These are phyloP conservation scores for Parnassius smintheus DNA, from an alignment of 2,888 invertebrate genomes.

Conservation along the genomic window DNA sequence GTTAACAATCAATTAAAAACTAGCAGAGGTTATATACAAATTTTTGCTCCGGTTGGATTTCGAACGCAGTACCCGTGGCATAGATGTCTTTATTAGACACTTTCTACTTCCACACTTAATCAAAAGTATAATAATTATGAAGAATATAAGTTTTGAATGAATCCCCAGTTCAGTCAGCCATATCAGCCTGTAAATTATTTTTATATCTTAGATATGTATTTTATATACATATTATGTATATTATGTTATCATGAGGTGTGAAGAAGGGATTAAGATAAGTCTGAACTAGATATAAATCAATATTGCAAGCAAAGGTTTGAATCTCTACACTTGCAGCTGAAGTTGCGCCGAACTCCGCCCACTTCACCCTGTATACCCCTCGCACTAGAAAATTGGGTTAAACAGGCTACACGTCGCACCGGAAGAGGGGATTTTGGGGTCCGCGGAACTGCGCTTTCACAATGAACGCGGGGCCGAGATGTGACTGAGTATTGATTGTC, in stretches of 20 bases:
- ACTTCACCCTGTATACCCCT: conserved; percentile 65
- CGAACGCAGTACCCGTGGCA: too few species aligned
- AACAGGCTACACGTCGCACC: conserved; percentile 70
- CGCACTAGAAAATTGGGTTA: conserved; percentile 78
- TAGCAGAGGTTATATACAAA: too few species aligned
- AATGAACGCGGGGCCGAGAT: conserved; percentile 75
- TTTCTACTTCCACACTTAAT: too few species aligned
- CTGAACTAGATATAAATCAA: conserved; percentile 64
- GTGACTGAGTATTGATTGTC: conserved; percentile 78
- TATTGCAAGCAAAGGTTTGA: conserved; percentile 66
- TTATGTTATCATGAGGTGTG: conserved; percentile 13
- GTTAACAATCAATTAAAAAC: too few species aligned
- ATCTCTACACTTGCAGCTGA: conserved; percentile 69
- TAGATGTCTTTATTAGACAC: too few species aligned
- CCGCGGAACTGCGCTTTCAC: conserved; percentile 72
- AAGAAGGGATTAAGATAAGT: conserved; percentile 34
- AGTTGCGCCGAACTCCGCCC: conserved; percentile 59
- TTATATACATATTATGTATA: neutral
- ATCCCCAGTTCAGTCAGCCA: too few species aligned
- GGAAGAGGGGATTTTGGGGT: conserved; percentile 75
- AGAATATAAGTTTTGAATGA: too few species aligned
- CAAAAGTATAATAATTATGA: too few species aligned
- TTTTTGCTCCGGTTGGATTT: too few species aligned
- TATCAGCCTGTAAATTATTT: too few species aligned
- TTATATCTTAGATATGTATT: too few species aligned